A percentile compares a stretch with the other conserved stretches of the same genome.
phyloP scores from a whole-genome alignment of 2,888 invertebrate genomes.

The Peribatodes rhomboidaria region DNA sequence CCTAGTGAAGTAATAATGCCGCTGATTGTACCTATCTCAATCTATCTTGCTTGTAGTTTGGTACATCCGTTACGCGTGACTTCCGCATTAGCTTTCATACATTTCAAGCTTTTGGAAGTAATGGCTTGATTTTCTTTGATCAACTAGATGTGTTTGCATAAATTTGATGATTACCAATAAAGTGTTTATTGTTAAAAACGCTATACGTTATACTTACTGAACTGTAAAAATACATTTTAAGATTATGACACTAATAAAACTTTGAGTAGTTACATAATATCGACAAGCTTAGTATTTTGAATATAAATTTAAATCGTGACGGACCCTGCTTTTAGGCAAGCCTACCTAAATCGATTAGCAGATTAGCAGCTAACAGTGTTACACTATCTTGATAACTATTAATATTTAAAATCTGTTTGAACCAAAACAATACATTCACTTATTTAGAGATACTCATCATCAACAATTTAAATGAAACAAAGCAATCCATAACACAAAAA shows the following conservation, averaged over 20 bases:
- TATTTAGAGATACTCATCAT: neutral
- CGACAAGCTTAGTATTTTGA: no score
- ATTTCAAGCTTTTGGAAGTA: constrained; percentile 21
- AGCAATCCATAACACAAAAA: neutral
- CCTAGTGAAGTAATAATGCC: no score
- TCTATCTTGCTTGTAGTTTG: constrained; percentile 13
- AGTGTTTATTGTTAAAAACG: constrained; percentile 9
- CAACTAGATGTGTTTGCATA: constrained; percentile 11
- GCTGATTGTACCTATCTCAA: constrained; percentile 12
- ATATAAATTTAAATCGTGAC: neutral
- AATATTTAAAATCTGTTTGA: neutral
- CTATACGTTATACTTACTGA: constrained; percentile 11
- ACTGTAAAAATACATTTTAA: neutral
- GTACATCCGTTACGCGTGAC: constrained; percentile 24
- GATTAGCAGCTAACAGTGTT: no score
- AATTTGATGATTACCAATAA: constrained; percentile 7
- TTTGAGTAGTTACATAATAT: neutral
- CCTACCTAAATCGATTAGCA: no score
- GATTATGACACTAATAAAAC: constrained; percentile 2
- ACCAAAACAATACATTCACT: neutral
- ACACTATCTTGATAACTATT: no score
- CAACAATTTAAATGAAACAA: neutral
- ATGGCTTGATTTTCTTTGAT: constrained; percentile 25
- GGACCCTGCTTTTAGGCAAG: no score
- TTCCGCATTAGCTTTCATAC: constrained; percentile 27